Base-by-base conservation (phyloP, 2,797 vertebrate genomes). In the Spinus pinus region DNA sequence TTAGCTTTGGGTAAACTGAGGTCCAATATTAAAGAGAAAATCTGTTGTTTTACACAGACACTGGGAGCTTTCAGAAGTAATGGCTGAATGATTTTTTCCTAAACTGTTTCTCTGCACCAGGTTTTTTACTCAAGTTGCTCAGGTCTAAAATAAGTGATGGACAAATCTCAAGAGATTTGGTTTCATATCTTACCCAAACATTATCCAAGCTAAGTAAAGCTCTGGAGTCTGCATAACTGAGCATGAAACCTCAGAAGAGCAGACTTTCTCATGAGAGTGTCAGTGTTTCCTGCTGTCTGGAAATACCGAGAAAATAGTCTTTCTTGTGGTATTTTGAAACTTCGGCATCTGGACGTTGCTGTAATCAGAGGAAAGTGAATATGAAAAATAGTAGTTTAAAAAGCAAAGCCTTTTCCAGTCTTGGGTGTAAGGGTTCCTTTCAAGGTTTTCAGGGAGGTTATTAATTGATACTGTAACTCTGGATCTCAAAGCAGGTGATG, bases 261-360 rank as follows among this genome's bases (percentile, higher is more conserved):
- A 93, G 93, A 96, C 91, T 97, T 96, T 95, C 95, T 96, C 91
- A 46, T 96, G 96, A 97, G 92, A 96, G 95, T 94, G 89, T 91
- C 89, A 86, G 66, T 81, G 93, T 86, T 96, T 90, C 91, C 93
- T 96, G 91, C 91, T 0, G 87, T 33, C 95, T 96, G 92, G 79
- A 95, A 96, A 94, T 95, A 94, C 65, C 9, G 30, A 75, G 86
- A 91, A 95, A 95, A 94, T 80, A 93, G 73, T 84, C 87, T 90
- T 91, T 90, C 82, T 95, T 93, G 79, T 88, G 89, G 77, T 94
- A 88, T 94, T 96, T 94, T 88, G 56, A 73, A 96, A 90, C 80
- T 91, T 92, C 16, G 66, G 58, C 82, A 91, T 96, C 85, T 96
- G 89, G 85, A 86, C 1, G 0, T 83, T 0, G 0, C 73, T 79